Base-by-base conservation (phyloP, 92 coral and sea anemone genomes). In the Epizoanthus scotinus region DNA sequence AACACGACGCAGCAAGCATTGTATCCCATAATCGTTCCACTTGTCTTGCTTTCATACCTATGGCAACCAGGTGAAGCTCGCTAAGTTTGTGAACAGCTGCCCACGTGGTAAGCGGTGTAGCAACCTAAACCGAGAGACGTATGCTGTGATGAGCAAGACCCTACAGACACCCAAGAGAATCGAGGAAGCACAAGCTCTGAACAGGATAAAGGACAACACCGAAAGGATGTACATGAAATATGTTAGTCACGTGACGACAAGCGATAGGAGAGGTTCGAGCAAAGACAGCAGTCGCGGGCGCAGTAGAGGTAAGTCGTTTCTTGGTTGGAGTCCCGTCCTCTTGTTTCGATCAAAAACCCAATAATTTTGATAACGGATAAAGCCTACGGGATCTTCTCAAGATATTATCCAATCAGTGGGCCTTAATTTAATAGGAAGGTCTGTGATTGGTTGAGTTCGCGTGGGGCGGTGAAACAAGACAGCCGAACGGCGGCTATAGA, bases 41-140 rank as follows among this genome's bases (percentile, higher is more conserved):
- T 44, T 44, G 52, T 44, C 31, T 61, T 34, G 22, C 5, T 13
- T 61, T 24, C 14, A 24, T 61, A 1, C 29, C 5, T 25, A 12
- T 29, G 25, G 26, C 29, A 6, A 54, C 20, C 64, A 73, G 81
- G 67, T 75, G 36, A 75, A 75, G n/a, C 54, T 75, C 5, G 81
- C 81, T 8, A 75, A 57, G 81, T 75, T 75, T 25, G 67, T 75
- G 21, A 75, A 66, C 34, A 54, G 68, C 22, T 67, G 21, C 6
- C 8, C 38, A 34, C 81, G 56, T 34, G 47, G 42, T n/a, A 54
- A 67, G 20, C 66, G 47, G 6, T 18, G 55, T 34, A 58, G 77
- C 31, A 75, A 88, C 67, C 58, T 92, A 15, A 87, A 82, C 56
- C 86, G 94, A 26, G 97, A 90, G 80, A 92, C 97, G 2, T 92